Evolutionary conservation across 2,888 invertebrate species (phyloP).

Genomic region (Dichetophora obliterata): DNA sequence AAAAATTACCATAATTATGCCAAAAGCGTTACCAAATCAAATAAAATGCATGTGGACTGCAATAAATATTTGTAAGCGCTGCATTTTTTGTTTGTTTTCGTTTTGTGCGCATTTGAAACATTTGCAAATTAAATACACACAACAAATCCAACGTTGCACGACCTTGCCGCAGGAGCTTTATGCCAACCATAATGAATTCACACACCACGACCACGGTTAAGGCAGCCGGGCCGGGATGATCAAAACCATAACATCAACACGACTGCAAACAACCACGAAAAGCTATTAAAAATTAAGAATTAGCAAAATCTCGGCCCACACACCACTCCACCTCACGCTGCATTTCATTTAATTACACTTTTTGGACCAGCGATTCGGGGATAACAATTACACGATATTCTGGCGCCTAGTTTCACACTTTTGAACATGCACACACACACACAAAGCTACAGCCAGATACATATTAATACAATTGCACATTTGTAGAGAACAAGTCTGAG

Average conservation of each 20-base stretch:
- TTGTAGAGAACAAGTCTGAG: no score
- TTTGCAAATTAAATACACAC: conserved; percentile 24
- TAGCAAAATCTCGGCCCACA: conserved; percentile 25
- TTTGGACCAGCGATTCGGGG: conserved; percentile 3
- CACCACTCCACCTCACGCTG: background rate
- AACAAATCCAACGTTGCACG: conserved; percentile 26
- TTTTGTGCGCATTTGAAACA: conserved; percentile 10
- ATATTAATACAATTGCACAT: background rate
- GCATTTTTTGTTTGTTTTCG: background rate
- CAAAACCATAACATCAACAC: background rate
- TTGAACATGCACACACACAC: background rate
- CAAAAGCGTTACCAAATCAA: conserved; percentile 18
- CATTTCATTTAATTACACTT: conserved; percentile 36
- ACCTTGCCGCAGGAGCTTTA: conserved; percentile 27
- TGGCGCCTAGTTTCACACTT: background rate
- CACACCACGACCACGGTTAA: background rate
- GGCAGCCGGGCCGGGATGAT: background rate
- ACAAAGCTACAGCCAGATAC: background rate
- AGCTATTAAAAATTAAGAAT: conserved; percentile 39
- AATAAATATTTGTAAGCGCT: conserved; percentile 19
- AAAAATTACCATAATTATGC: conserved; percentile 17
- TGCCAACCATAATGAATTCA: conserved; percentile 17
- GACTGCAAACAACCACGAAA: conserved; percentile 4
- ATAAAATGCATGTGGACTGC: conserved; percentile 3
- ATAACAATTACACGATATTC: background rate